Base-by-base conservation (phyloP, 30 jellyfish, hydroid and myxozoan genomes). In the Chrysaora quinquecirrha region DNA sequence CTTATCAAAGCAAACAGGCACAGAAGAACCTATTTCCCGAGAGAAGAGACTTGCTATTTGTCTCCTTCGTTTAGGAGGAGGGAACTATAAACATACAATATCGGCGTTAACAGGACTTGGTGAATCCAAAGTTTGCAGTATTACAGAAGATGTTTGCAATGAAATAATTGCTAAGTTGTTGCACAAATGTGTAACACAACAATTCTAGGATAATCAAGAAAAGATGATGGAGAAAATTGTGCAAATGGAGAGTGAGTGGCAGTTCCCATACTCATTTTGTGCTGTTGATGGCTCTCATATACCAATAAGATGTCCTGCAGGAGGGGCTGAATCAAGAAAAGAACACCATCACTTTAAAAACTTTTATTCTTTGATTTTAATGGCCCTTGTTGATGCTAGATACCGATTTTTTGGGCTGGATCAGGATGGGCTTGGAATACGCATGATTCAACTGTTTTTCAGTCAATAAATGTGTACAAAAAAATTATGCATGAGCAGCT, bases 341-440 rank as follows among this genome's bases (percentile, higher is more conserved):
- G 81, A 81, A 58, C 67, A 81, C 47, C 75, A 64, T 49, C 66
- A 81, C 33, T 80, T 80, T 34, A 80, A 78, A 52, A 66, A 66
- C 28, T 66, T 67, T 66, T 80, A 80, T 67, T 67, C 87, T 10
- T 14, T 70, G 4, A 38, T 70, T 24, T 64, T 82, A 22, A 66
- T 82, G 87, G 93, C 71, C 30, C 48, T 82, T 23, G 86, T 82
- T 70, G 93, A 82, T 82, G 93, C 87, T 24, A 67, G 50, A 20
- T 82, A 82, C 70, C 64, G 93, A 19, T 83, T 83, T 61, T 83
- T n/a, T 83, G 88, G 94, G 94, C 94, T 19, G 38, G 73, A n/a
- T 70, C 73, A 32, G 73, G 94, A 7, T 81, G 69, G 63, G 70
- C 94, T 31, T 81, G 88, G 4, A 83, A 83, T 48, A 83, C 88